Base-by-base conservation (phyloP, 1,140 invertebrate species). In the Arion vulgaris region DNA sequence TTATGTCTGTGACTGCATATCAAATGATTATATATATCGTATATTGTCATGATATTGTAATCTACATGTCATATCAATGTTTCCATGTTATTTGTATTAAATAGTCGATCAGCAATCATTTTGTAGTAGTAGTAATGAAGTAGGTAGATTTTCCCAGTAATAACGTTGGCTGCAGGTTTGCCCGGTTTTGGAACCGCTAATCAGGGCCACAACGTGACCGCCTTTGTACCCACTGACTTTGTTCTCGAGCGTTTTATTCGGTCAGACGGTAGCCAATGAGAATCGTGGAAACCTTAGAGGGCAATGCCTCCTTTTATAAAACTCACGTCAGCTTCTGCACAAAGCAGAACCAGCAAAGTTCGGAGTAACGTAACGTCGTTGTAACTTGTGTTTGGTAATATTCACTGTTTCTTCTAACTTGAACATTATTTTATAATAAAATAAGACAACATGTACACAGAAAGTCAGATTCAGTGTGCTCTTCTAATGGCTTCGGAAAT, bases 391-490 rank as follows among this genome's bases (percentile, higher is more conserved):
- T 57, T 57, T 23, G 53, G 9, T n/a, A 23, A 19, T 57, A 9
- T 9, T 23, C 9, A 15, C 53, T 74, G 39, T 45, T 74, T 45
- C 7, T 74, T 74, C 23, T n/a, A 57, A 4, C 15, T 57, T 57
- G 9, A 19, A 57, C 26, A 19, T 11, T n/a, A 49, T 49, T 49
- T 49, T 19, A 49, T 49, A 9, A 11, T 11, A 49, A 19, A 57
- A 57, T 9, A 4, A n/a, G 28, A 39, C 76, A 78, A 62, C n/a
- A 78, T 78, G 76, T 78, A 78, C 76, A 78, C 76, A 7, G 76
- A 78, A 26, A 66, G 38, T 15, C 76, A 78, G 39, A 57, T 78
- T 45, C 53, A 78, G 51, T 78, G 76, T 32, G 51, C 76, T 5
- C 76, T 78, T 19, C 32, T 57, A 23, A 62, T 78, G 76, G n/a